Percentiles rank a stretch among this genome's conserved stretches.
phyloP scores from a whole-genome alignment of 2,888 invertebrate species.

The Clitarchus hookeri region DNA sequence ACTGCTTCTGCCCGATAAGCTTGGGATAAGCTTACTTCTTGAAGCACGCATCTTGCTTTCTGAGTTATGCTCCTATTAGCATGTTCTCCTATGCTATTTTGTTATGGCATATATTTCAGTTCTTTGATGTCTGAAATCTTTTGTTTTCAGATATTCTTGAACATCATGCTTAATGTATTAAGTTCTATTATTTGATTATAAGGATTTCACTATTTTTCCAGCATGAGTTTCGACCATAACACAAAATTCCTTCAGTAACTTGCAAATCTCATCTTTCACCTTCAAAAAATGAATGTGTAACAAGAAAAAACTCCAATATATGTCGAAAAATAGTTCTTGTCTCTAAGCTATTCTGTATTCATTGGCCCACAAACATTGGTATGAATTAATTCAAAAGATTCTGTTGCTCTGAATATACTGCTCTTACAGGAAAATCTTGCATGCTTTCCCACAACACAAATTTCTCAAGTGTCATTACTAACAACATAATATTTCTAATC shows the following conservation, averaged over 20 bases:
- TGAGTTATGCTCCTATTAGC: not conserved
- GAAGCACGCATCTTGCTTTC: not conserved
- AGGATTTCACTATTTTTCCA: no score
- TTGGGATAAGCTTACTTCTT: not conserved
- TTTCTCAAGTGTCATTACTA: no score
- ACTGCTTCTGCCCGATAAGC: conserved; percentile 8
- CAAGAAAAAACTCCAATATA: not conserved
- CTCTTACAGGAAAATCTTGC: no score
- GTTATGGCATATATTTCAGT: not conserved
- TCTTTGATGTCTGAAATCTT: not conserved
- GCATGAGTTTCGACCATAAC: no score
- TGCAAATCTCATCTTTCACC: not conserved
- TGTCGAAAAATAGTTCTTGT: not conserved
- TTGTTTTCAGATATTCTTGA: not conserved
- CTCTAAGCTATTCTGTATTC: no score
- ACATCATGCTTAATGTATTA: not conserved
- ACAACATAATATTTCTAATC: no score
- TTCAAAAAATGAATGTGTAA: not conserved
- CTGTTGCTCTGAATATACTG: not conserved
- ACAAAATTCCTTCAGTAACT: not conserved
- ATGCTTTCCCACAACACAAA: no score
- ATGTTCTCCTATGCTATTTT: not conserved
- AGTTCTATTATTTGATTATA: not conserved
- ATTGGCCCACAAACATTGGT: no score
- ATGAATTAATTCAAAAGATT: no score